Base-by-base conservation (phyloP, 2,797 vertebrate species). In the Eremophila alpestris region DNA sequence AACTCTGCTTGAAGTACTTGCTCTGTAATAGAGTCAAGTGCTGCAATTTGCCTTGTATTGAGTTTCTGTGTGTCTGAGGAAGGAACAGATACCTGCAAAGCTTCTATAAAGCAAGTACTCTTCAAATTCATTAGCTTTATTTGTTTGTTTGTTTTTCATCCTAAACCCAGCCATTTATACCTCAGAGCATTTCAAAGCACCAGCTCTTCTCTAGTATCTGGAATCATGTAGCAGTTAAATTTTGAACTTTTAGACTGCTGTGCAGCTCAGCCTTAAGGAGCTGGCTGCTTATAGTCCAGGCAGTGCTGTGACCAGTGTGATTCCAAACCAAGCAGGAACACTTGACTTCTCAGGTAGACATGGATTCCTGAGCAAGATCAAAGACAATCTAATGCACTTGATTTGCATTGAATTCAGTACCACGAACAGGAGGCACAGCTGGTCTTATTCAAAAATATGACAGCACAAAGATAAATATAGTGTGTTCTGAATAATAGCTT, bases 361-460 rank as follows among this genome's bases (percentile, higher is more conserved):
- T 32, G 4, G 34, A 43, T 77, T 65, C 84, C 78, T 65, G 67
- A 79, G 51, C 43, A 48, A n/a, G 49, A 63, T 79, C 58, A 68
- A 83, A 83, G 69, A 18, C 54, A 40, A 6, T 26, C 51, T 71
- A 41, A 54, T 82, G 21, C 16, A 8, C 74, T 73, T 79, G 46
- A 65, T 62, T 76, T 51, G n/a, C 46, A 55, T 5, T 82, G 65
- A 79, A 45, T 87, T 79, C 68, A 76, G 9, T 24, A 36, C 18
- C 43, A 71, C 58, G n/a, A 90, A 51, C 34, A 60, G 65, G 76
- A 94, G 67, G 20, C 76, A 90, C 41, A 69, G 40, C 78, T 94
- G 78, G 49, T 84, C 73, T 87, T 58, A 85, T 7, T 96, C 24
- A 74, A 59, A 91, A 95, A 83, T 80, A 38, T 24, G n/a, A 36